phyloP scores from a whole-genome alignment of 37 sponge, comb jelly and placozoan species.

The Ianthella basta region DNA sequence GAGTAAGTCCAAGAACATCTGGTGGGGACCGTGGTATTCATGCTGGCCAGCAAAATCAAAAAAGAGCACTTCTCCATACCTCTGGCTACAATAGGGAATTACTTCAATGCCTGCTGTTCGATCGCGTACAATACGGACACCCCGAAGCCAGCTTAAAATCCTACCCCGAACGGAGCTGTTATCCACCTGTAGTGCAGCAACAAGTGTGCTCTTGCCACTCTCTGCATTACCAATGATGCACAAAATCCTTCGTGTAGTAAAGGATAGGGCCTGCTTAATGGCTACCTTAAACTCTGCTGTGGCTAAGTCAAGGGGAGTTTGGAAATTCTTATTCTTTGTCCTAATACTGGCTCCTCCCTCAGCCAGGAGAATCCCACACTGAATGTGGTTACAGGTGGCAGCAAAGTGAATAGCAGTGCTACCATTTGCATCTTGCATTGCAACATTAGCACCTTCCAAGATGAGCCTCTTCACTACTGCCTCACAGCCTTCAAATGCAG shows the following conservation, averaged over 20 bases:
- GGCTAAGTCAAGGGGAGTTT: background rate
- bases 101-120: constrained; percentile 26
- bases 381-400: constrained; percentile 6
- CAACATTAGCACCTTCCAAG: background rate
- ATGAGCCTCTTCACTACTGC: background rate
- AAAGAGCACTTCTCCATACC: constrained; percentile 20
- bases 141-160: background rate
- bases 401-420: constrained; percentile 15
- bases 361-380: constrained; percentile 20
- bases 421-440: background rate
- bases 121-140: background rate
- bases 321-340: background rate
- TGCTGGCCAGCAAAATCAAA: constrained; percentile 35
- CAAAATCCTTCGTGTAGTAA: background rate
- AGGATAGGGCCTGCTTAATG: constrained; percentile 11
- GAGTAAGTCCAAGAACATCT: constrained; percentile 10
- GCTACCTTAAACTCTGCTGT: background rate
- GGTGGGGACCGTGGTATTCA: constrained; percentile 28
- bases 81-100: background rate
- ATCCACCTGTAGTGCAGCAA: constrained; percentile 8
- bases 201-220: constrained; percentile 28
- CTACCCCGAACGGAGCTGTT: background rate
- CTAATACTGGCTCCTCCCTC: constrained; percentile 8
- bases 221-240: constrained; percentile 28
- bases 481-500: background rate